A percentile compares a stretch with the other conserved stretches of the same genome.
Conservation (phyloP, 2,113 vertebrate species). For the Aegotheles bennettii region DNA sequence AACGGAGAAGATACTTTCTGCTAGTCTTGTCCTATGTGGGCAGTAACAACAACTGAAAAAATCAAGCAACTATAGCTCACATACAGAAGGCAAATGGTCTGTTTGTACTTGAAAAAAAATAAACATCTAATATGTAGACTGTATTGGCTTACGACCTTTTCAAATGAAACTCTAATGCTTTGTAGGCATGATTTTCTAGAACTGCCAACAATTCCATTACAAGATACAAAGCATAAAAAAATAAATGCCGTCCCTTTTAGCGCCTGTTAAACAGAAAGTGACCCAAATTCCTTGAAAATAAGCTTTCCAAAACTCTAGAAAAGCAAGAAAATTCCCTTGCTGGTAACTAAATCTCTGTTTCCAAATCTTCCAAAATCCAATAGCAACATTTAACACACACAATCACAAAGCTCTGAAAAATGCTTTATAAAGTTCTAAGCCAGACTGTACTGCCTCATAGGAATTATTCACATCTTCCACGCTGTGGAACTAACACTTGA, state of each 20-base stretch:
- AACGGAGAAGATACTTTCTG: background rate
- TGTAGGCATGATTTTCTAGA: background rate
- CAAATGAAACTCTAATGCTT: background rate
- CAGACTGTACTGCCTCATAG: background rate
- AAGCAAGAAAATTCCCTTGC: background rate
- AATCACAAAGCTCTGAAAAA: slow-evolving; percentile 28
- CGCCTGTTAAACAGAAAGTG: background rate
- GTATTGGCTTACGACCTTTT: background rate
- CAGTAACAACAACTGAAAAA: background rate
- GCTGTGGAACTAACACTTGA: slow-evolving; percentile 7
- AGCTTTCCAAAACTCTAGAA: background rate
- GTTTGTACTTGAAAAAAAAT: background rate
- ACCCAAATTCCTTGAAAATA: slow-evolving; percentile 19
- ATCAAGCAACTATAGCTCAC: background rate
- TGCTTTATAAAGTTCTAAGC: slow-evolving; percentile 31
- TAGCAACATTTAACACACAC: slow-evolving; percentile 13
- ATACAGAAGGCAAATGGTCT: background rate
- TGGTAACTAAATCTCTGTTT: slow-evolving; percentile 1
- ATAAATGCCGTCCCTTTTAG: background rate
- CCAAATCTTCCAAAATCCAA: slow-evolving; percentile 39
- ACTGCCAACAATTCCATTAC: background rate
- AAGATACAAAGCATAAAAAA: background rate
- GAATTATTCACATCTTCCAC: background rate
- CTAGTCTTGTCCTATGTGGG: background rate
- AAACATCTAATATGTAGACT: background rate